These are phyloP conservation scores for Piliocolobus tephrosceles DNA, from an alignment of 2,113 vertebrate genomes.

Conservation along the genomic window DNA sequence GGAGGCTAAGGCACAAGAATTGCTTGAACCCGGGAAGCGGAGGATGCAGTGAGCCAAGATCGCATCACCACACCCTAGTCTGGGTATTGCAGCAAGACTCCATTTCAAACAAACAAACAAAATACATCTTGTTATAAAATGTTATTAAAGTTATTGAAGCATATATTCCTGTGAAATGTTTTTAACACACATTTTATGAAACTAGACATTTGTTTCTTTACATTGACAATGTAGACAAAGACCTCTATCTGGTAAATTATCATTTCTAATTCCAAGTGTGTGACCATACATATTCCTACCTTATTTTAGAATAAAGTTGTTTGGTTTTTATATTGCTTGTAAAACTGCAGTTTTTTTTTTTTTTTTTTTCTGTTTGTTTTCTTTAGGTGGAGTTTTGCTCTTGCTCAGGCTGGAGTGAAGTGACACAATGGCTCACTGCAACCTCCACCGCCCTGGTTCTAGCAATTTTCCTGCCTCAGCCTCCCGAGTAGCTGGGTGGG, in stretches of 20 bases:
- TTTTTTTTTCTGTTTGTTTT: no score
- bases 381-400: no score
- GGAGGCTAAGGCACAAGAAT: no score
- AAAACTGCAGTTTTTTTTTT: background rate
- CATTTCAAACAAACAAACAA: background rate
- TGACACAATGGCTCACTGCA: no score
- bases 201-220: constrained; percentile 1
- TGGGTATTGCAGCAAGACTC: no score
- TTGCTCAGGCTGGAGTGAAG: no score
- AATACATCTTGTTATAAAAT: background rate
- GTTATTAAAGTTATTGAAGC: background rate
- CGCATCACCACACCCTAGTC: fast-evolving
- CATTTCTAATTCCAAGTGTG: background rate
- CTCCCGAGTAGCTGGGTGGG: no score
- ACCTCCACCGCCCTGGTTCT: no score
- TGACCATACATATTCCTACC: background rate
- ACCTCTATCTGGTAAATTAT: background rate
- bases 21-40: no score
- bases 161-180: background rate
- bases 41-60: no score
- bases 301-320: constrained; percentile 17
- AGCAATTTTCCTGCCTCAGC: no score
- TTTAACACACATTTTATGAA: constrained; percentile 13
- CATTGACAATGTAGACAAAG: background rate
- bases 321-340: background rate